Evolutionary conservation across 1,140 invertebrate species (phyloP), one percentile per base, ranked within the genome.

Genomic region (Callitettix versicolor): DNA sequence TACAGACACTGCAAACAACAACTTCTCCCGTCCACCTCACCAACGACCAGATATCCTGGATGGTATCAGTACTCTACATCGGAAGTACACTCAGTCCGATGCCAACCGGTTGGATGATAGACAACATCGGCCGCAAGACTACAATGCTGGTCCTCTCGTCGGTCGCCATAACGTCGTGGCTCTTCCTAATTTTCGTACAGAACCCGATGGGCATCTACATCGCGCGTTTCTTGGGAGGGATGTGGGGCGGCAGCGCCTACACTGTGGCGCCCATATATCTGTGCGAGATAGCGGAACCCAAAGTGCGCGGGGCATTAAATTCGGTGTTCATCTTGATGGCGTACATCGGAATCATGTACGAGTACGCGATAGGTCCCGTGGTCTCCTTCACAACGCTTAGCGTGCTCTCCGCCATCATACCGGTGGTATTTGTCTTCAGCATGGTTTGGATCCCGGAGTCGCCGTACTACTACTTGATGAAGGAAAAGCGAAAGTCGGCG

Each of bases 371-470:
- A 26, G 91, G 91, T 0, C 79, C 87, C 0, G 83, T 72, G 61
- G 72, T 86, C 0, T 71, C 73, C 0, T 91, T 91, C 70, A 66
- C 70, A 1, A 67, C 71, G 0, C 68, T 94, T 20, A 83, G 83
- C 6, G 65, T 83, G 2, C 62, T 82, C 21, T 85, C 83, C 47
- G 76, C 78, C 0, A 36, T 75, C 0, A 63, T 84, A 30, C 82
- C 82, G 0, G 60, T 79, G 1, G 20, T 79, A 0, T 84, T 89
- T 67, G 61, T 86, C 0, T 49, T 76, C 0, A 79, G 82, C 58
- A 84, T 86, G 70, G 46, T 78, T 4, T 78, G 81, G 42, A 82
- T 91, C 71, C 89, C 90, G 0, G 91, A 95, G 65, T 85, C 86
- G 30, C 91, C 91, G 0, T 82, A 81, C 51, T 88, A 77, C 57